phyloP scores from a whole-genome alignment of 2,113 vertebrate species.

The Microtus oregoni region DNA sequence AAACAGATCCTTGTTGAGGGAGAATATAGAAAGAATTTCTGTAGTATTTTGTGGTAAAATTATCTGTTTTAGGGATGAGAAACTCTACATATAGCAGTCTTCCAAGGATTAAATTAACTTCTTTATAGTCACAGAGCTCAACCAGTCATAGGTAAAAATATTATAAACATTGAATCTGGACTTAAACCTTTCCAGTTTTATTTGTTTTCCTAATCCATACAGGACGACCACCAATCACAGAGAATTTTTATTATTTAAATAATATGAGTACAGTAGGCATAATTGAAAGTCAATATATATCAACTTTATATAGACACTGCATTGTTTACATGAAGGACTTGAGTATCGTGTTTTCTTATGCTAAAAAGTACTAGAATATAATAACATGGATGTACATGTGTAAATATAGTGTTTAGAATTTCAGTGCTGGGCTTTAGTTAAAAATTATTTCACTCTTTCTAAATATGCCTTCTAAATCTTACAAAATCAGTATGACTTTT shows the following conservation, averaged over 20 bases:
- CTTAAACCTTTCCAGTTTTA: background rate
- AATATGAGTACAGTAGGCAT: background rate
- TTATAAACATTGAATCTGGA: background rate
- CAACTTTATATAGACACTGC: no score
- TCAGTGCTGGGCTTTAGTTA: background rate
- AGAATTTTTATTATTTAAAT: background rate
- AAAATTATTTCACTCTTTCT: background rate
- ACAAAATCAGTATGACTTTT: constrained; percentile 26
- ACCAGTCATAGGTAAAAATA: background rate
- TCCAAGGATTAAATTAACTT: background rate
- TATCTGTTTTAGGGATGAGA: background rate
- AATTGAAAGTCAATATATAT: background rate
- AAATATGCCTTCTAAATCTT: background rate
- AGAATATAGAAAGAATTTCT: background rate
- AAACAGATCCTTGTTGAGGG: no score
- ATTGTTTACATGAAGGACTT: background rate
- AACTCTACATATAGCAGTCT: background rate
- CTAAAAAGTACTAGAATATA: background rate
- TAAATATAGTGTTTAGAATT: constrained; percentile 1
- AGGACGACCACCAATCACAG: background rate
- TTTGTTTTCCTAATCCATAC: background rate
- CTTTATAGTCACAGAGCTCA: background rate
- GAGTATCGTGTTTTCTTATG: background rate
- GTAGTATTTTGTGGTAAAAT: background rate
- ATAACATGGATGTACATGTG: background rate